Percentiles rank a stretch among this genome's conserved stretches.
These are phyloP conservation scores for Aleiodes alternator DNA, from an alignment of 2,888 invertebrate species.

Conservation along the genomic window DNA sequence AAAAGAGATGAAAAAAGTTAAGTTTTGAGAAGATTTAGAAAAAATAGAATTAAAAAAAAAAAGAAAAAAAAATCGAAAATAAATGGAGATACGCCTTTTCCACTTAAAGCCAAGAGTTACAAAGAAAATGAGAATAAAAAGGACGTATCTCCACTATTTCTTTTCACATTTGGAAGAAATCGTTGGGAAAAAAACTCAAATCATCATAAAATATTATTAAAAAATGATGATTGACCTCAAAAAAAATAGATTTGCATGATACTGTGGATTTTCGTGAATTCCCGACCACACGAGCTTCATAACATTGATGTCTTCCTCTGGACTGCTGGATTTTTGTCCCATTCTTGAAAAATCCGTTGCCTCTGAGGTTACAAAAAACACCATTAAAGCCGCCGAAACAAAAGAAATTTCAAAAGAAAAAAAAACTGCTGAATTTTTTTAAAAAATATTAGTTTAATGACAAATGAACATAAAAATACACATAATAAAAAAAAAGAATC, in stretches of 20 bases:
- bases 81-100: too few relatives aligned
- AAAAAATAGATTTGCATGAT: constrained; percentile 62
- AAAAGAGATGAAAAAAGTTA: too few relatives aligned
- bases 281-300: constrained; percentile 59
- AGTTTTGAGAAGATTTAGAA: too few relatives aligned
- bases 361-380: neutral
- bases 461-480: constrained; percentile 25
- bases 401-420: too few relatives aligned
- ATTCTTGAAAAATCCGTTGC: too few relatives aligned
- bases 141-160: too few relatives aligned
- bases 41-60: too few relatives aligned
- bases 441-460: constrained; percentile 6
- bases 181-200: neutral
- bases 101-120: too few relatives aligned
- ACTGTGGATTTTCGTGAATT: constrained; percentile 62
- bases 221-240: constrained; percentile 52
- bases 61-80: too few relatives aligned
- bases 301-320: constrained; percentile 48
- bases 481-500: neutral
- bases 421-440: neutral
- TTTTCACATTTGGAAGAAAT: neutral
- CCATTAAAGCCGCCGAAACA: neutral
- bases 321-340: neutral
- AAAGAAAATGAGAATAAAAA: too few relatives aligned
- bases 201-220: neutral